phyloP scores from a whole-genome alignment of 2,888 invertebrate species.

The Ophion ventricosus region DNA sequence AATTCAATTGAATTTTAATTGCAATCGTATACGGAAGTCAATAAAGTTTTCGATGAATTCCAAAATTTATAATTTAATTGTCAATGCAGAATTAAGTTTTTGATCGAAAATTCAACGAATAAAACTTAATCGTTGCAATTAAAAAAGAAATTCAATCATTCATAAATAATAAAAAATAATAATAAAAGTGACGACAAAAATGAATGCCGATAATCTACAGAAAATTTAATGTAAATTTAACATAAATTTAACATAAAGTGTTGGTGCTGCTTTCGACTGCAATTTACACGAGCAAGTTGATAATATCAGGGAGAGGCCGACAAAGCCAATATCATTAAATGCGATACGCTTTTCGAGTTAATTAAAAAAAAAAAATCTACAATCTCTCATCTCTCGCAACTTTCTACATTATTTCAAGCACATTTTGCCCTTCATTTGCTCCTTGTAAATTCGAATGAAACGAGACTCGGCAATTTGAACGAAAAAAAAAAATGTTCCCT shows the following conservation, averaged over 20 bases:
- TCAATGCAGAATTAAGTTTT: too few species aligned
- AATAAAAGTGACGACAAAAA: too few species aligned
- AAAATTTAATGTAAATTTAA: too few species aligned
- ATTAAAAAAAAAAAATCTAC: background rate
- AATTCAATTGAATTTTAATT: too few species aligned
- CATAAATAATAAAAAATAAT: background rate
- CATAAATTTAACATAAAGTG: too few species aligned
- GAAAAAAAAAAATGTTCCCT: background rate
- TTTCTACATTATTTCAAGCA: background rate
- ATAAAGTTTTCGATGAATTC: too few species aligned
- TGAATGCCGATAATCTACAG: too few species aligned
- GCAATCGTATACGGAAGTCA: too few species aligned
- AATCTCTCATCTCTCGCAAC: background rate
- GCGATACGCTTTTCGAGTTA: background rate
- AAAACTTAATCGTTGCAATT: too few species aligned
- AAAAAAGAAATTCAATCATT: too few species aligned
- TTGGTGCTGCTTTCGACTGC: slow-evolving; percentile 2
- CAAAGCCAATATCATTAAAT: slow-evolving; percentile 13
- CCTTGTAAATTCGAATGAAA: background rate
- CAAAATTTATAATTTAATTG: too few species aligned
- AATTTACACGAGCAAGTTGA: background rate
- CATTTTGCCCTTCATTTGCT: background rate
- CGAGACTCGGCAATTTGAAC: background rate
- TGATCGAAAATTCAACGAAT: too few species aligned
- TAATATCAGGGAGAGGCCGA: slow-evolving; percentile 12